Evolutionary conservation across 2,113 vertebrate genomes (phyloP).

Genomic region (Tapirus terrestris): DNA sequence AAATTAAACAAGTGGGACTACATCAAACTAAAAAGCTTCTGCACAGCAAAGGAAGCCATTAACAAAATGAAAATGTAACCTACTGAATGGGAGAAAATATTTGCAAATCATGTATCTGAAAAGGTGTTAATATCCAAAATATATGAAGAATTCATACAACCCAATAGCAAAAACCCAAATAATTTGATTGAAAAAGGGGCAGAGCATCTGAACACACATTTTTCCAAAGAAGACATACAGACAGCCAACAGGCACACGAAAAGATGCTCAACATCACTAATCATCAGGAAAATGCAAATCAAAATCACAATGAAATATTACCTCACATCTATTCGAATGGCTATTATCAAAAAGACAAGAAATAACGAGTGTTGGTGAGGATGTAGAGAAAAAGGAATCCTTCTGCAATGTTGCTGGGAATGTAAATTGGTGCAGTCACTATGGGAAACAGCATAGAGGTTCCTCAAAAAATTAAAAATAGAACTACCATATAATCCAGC

Average conservation of each 20-base stretch:
- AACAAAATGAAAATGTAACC: not conserved
- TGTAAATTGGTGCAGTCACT: not conserved
- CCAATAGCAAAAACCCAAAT: not conserved
- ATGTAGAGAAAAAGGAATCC: not conserved
- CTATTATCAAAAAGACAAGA: not conserved
- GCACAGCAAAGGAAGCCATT: not conserved
- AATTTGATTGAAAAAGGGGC: not conserved
- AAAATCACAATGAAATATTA: not conserved
- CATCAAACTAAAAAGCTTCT: not conserved
- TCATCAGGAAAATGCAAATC: not conserved
- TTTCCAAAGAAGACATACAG: not conserved
- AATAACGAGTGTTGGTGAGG: not conserved
- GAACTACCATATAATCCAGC: not conserved
- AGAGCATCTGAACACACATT: not conserved
- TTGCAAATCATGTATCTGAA: not conserved
- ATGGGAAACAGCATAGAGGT: not conserved
- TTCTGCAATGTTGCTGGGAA: not conserved
- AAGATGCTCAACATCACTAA: not conserved
- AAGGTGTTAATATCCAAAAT: not conserved
- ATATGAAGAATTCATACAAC: not conserved
- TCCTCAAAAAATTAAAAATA: not conserved
- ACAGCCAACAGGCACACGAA: not conserved
- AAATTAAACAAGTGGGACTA: not conserved
- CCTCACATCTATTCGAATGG: not conserved
- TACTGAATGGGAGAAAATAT: not conserved